phyloP scores from a whole-genome alignment of 1,140 invertebrate genomes.

The Plutomurus gul region DNA sequence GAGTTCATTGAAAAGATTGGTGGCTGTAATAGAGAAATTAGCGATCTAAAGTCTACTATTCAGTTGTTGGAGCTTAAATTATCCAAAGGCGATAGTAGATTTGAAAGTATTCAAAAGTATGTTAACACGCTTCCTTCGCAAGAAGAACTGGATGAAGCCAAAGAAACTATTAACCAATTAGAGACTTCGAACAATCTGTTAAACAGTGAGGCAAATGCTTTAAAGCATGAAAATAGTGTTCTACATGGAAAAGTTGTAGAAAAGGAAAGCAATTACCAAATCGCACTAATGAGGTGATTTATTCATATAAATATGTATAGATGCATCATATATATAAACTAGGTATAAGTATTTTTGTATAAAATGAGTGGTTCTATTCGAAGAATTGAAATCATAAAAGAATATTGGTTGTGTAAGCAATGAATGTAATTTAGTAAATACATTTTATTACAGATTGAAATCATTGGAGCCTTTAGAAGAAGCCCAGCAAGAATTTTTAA shows the following conservation, averaged over 20 bases:
- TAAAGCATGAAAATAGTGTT: not conserved
- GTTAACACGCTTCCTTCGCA: conserved; percentile 46
- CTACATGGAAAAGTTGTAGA: not conserved
- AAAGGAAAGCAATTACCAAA: not conserved
- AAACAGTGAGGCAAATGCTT: not conserved
- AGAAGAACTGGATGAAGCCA: conserved; percentile 44
- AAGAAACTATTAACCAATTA: conserved; percentile 1
- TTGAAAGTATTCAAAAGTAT: conserved; percentile 37
- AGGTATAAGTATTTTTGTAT: no score
- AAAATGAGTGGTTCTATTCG: no score
- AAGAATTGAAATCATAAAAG: no score
- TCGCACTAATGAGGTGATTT: conserved; percentile 34
- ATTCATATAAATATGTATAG: no score
- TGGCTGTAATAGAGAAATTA: conserved; percentile 30
- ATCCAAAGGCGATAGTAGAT: not conserved
- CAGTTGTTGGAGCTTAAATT: not conserved
- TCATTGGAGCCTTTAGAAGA: conserved; percentile 45
- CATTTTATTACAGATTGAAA: conserved; percentile 39
- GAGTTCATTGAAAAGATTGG: conserved; percentile 9
- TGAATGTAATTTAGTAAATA: not conserved
- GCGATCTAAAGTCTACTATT: not conserved
- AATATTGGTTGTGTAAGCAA: not conserved
- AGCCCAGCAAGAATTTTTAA: conserved; percentile 35
- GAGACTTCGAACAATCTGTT: conserved; percentile 30
- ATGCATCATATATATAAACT: no score